A percentile compares a stretch with the other conserved stretches of the same genome.
Conservation (phyloP, 2,888 invertebrate genomes). For the Perizoma affinitatum region DNA sequence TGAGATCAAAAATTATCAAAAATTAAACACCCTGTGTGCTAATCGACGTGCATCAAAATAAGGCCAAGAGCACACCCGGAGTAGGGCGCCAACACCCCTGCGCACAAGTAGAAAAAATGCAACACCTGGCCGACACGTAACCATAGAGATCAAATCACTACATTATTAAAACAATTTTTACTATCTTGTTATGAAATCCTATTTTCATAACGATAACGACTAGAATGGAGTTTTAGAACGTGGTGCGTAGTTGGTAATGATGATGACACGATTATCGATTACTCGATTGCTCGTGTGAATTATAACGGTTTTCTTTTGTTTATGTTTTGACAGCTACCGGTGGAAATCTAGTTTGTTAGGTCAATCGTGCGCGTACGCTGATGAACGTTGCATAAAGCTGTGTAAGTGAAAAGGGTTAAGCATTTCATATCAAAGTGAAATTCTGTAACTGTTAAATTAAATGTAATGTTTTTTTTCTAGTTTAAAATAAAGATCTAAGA, state of each 20-base stretch:
- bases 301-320: constrained; percentile 68
- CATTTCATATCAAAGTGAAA: constrained; percentile 11
- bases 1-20: neutral
- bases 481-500: too few species aligned
- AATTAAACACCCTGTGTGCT: constrained; percentile 54
- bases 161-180: constrained; percentile 33
- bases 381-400: constrained; percentile 31
- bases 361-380: constrained; percentile 22
- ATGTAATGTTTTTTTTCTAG: neutral
- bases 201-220: constrained; percentile 31
- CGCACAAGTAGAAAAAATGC: constrained; percentile 54
- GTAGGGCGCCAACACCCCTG: constrained; percentile 61
- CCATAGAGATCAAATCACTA: constrained; percentile 83
- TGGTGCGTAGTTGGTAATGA: constrained; percentile 41
- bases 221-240: constrained; percentile 18
- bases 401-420: constrained; percentile 6
- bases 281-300: constrained; percentile 56
- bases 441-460: neutral
- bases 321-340: constrained; percentile 45
- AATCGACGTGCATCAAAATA: constrained; percentile 43
- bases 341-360: constrained; percentile 35
- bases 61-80: constrained; percentile 39
- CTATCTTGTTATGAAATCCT: constrained; percentile 12
- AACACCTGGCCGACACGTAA: constrained; percentile 74
- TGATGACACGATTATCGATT: constrained; percentile 50